Percentiles rank a stretch among this genome's conserved stretches.
Conservation (phyloP, 2,797 vertebrate species). For the Knipowitschia caucasica region DNA sequence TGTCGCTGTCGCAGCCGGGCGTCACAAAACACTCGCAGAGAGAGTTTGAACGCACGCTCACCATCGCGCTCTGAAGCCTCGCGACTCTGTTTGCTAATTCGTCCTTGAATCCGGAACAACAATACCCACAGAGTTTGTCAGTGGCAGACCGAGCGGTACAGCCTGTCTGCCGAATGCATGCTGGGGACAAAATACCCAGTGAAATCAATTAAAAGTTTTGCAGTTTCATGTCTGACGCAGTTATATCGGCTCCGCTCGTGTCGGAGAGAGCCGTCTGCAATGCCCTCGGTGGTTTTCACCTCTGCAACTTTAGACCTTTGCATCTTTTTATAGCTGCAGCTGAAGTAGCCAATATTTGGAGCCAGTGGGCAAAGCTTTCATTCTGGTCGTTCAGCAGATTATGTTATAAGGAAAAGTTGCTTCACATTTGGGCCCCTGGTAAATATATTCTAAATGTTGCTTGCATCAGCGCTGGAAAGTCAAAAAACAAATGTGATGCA, state of each 20-base stretch:
- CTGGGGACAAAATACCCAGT: conserved; percentile 31
- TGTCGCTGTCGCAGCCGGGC: too few species aligned
- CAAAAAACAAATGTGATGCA: too few species aligned
- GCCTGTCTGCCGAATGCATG: conserved; percentile 44
- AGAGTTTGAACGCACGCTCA: too few species aligned
- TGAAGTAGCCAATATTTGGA: conserved; percentile 7
- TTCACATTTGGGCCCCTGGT: background rate
- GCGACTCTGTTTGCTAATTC: conserved; percentile 38
- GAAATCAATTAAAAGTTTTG: conserved; percentile 52
- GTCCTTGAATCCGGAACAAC: conserved; percentile 50
- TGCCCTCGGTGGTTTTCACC: conserved; percentile 31
- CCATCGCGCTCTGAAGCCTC: too few species aligned
- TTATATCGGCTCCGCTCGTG: conserved; percentile 45
- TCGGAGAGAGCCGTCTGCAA: conserved; percentile 43
- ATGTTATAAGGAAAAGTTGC: background rate
- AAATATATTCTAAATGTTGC: background rate
- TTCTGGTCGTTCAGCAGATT: conserved; percentile 1
- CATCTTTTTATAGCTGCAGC: conserved; percentile 16
- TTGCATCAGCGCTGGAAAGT: background rate
- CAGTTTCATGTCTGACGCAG: conserved; percentile 39
- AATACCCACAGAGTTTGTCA: conserved; percentile 31
- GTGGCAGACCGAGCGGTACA: conserved; percentile 51
- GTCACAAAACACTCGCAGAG: too few species aligned
- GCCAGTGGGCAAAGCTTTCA: conserved; percentile 3
- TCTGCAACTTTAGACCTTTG: conserved; percentile 19